Percentiles rank a stretch among this genome's conserved stretches.
These are phyloP conservation scores for Thermophis baileyi DNA, from an alignment of 2,113 vertebrate species.

Conservation along the genomic window DNA sequence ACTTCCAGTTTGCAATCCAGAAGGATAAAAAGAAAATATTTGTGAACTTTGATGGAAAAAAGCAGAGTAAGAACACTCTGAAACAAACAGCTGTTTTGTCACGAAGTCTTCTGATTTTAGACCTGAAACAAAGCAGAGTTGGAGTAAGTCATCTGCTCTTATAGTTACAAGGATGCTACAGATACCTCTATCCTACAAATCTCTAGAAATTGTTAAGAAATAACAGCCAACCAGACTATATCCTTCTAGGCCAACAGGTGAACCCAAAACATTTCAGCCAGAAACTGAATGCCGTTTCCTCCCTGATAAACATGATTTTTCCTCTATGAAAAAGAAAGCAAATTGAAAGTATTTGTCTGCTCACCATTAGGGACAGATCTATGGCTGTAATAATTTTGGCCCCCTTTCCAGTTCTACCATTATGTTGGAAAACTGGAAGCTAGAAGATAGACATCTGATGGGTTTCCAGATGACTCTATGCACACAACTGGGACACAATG, in stretches of 20 bases:
- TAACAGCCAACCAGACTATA: neutral
- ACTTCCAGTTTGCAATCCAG: constrained; percentile 5
- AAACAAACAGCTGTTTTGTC: neutral
- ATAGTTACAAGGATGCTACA: neutral
- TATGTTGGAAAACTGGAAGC: neutral
- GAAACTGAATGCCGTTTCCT: neutral
- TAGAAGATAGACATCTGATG: neutral
- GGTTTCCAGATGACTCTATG: neutral
- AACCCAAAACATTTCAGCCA: neutral
- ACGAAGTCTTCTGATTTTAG: neutral
- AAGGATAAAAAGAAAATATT: constrained; percentile 20
- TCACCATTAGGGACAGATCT: neutral
- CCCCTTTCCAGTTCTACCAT: neutral
- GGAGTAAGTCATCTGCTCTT: neutral
- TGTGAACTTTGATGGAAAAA: neutral
- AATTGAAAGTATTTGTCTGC: neutral
- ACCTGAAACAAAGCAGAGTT: neutral
- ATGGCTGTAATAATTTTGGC: neutral
- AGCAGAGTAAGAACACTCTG: neutral
- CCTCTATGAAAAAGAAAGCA: neutral
- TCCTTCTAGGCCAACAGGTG: neutral
- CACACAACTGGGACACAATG: neutral
- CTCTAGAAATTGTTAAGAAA: neutral
- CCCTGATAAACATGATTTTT: neutral
- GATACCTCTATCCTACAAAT: neutral